Base-by-base conservation (phyloP, 2,888 invertebrate genomes). In the Pyralis farinalis region DNA sequence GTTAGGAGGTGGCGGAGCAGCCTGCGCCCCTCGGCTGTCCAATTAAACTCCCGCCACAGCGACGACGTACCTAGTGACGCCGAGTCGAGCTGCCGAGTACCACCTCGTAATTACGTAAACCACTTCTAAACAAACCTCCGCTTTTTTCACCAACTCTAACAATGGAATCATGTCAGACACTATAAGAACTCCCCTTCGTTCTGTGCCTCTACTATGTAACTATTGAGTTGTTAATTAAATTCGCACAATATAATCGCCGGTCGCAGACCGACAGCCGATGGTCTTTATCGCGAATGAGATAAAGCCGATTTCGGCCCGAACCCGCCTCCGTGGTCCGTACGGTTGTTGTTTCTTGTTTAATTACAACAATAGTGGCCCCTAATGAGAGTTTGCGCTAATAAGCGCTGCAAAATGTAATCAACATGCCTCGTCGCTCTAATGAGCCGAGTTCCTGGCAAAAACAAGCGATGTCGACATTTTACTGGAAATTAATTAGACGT, bases 351-450 rank as follows among this genome's bases (percentile, higher is more conserved):
- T 77, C 81, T 82, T 82, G 85, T 86, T 87, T 85, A 88, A 87
- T 88, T 87, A 86, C 84, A 87, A 88, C 87, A 88, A 87, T 87
- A 87, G 87, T 86, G 76, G 79, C 75, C 80, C 78, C 85, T 88
- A 87, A 87, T 86, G 86, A 87, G 87, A 85, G 79, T 85, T 85
- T 84, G 85, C 83, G 80, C 80, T 88, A 87, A 87, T 87, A 88
- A 87, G 86, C 81, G 76, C 85, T 81, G 78, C 83, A 86, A 82
- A 88, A 86, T 86, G 86, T 87, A 87, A 87, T 87, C 86, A 87
- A 87, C 87, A 81, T 87, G 81, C 87, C 78, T 82, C 79, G 83
- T 69, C 79, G 79, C 75, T 82, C 86, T 88, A 88, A 87, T 87
- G 87, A 88, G 83, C 78, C 71, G 75, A 81, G 86, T 85, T 86